Percentiles rank a stretch among this genome's conserved stretches.
Conservation (phyloP, 2,113 vertebrate genomes). For the Recurvirostra avosetta region DNA sequence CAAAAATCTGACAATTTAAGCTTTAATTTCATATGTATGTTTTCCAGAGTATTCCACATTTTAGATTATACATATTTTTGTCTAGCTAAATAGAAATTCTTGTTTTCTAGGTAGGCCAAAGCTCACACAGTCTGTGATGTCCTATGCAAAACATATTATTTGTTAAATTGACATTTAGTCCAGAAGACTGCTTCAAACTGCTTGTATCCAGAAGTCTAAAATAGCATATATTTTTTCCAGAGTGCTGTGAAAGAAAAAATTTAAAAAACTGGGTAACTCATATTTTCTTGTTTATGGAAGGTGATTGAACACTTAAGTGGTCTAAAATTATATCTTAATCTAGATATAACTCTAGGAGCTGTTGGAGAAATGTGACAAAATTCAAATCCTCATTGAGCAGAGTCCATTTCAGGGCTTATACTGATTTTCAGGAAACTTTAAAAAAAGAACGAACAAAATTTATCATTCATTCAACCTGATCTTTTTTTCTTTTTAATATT, state of each 20-base stretch:
- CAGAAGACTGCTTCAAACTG: neutral
- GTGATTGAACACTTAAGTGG: neutral
- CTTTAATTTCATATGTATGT: neutral
- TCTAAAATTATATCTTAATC: neutral
- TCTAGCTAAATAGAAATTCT: neutral
- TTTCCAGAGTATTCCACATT: neutral
- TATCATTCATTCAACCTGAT: neutral
- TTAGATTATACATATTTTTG: neutral
- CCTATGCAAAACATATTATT: neutral
- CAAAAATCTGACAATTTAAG: neutral
- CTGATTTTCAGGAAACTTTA: neutral
- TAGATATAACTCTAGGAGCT: neutral
- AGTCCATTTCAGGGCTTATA: neutral
- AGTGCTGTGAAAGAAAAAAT: neutral
- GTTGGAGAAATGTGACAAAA: neutral
- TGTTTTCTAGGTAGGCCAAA: neutral
- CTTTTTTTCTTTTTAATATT: neutral
- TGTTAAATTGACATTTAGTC: neutral
- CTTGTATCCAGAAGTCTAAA: neutral
- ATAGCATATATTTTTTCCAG: neutral
- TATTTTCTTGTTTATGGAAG: neutral
- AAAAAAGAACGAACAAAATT: neutral
- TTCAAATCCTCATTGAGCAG: neutral
- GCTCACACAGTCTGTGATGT: neutral
- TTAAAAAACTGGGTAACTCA: neutral